phyloP scores from a whole-genome alignment of 2,113 vertebrate genomes.

The Murina feae region DNA sequence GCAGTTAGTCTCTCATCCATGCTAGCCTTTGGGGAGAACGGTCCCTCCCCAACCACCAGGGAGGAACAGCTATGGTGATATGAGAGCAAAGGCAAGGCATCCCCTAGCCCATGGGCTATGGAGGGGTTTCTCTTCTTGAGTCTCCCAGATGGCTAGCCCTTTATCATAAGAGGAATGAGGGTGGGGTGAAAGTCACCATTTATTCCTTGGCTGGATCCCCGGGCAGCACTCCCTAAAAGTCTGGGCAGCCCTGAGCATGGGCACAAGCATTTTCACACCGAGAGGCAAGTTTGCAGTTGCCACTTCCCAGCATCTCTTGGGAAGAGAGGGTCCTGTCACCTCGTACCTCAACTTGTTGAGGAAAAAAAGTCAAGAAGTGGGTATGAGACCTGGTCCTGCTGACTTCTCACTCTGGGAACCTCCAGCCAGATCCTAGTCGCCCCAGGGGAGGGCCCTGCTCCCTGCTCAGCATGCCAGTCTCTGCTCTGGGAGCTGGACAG shows the following conservation, averaged over 20 bases:
- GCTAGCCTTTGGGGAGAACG: not conserved
- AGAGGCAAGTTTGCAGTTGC: not conserved
- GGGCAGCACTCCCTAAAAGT: not conserved
- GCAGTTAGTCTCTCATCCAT: not conserved
- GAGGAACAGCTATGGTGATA: not conserved
- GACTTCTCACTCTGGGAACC: not conserved
- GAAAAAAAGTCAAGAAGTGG: not conserved
- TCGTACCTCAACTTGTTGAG: not conserved
- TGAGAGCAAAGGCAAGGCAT: fast-evolving
- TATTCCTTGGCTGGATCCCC: not conserved
- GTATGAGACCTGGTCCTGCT: fast-evolving
- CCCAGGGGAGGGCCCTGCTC: not conserved
- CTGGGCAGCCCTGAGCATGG: fast-evolving
- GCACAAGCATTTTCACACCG: not conserved
- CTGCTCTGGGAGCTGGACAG: not conserved
- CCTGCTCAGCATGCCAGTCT: fast-evolving
- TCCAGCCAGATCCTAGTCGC: too few relatives aligned
- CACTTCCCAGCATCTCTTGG: not conserved
- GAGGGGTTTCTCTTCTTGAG: not conserved
- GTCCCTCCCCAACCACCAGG: not conserved
- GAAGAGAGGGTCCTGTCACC: not conserved
- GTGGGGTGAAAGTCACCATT: fast-evolving
- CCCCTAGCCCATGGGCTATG: fast-evolving
- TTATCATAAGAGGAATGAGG: not conserved
- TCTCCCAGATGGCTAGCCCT: not conserved